phyloP scores from a whole-genome alignment of 2,888 invertebrate genomes.

The Allolobophora icterica region DNA sequence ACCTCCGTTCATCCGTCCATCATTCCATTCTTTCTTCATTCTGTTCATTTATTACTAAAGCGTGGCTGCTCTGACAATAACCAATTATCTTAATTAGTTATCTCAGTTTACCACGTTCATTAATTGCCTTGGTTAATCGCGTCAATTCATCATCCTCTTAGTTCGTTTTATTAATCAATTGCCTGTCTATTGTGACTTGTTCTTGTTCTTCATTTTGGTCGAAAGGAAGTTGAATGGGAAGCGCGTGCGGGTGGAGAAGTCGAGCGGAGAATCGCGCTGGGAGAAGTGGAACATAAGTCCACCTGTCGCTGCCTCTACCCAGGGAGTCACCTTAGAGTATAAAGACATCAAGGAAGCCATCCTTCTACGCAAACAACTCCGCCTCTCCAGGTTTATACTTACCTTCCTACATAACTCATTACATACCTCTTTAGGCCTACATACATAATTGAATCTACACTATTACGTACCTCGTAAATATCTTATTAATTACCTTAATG shows the following conservation, averaged over 20 bases:
- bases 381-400: neutral
- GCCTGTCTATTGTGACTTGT: neutral
- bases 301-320: neutral
- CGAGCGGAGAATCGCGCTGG: slow-evolving; percentile 63
- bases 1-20: neutral
- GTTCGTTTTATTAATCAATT: neutral
- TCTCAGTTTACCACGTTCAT: too few species aligned
- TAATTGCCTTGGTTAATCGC: too few species aligned
- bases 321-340: neutral
- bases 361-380: slow-evolving; percentile 18
- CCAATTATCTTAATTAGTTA: too few species aligned
- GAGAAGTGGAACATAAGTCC: slow-evolving; percentile 37
- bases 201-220: neutral
- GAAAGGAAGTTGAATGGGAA: slow-evolving; percentile 65
- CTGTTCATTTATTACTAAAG: too few species aligned
- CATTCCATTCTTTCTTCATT: neutral
- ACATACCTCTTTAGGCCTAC: neutral
- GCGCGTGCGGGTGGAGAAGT: slow-evolving; percentile 65
- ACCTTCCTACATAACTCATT: too few species aligned
- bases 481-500: too few species aligned
- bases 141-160: too few species aligned
- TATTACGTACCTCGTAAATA: too few species aligned
- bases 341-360: slow-evolving; percentile 22
- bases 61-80: too few species aligned
- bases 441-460: neutral